Conservation (phyloP, 2,888 invertebrate species). For the Tenthredo scrophulariae region DNA sequence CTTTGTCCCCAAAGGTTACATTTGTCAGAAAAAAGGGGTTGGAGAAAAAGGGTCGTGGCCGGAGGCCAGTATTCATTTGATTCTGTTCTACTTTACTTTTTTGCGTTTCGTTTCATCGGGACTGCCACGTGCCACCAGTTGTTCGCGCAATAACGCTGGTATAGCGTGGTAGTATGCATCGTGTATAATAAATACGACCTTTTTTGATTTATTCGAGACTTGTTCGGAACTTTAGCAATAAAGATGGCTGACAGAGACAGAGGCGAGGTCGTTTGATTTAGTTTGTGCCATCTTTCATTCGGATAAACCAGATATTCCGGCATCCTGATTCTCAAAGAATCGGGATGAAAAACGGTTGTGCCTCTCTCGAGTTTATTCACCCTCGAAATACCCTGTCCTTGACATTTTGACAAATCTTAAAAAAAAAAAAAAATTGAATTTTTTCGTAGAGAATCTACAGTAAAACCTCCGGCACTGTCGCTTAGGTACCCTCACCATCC, state of each 20-base stretch:
- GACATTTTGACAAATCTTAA: neutral
- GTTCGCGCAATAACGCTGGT: slow-evolving; percentile 14
- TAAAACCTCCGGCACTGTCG: no score
- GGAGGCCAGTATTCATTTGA: slow-evolving; percentile 45
- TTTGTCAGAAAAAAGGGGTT: slow-evolving; percentile 23
- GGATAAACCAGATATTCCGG: slow-evolving; percentile 3
- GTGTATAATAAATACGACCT: slow-evolving; percentile 40
- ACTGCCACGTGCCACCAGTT: slow-evolving; percentile 37
- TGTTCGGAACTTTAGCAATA: slow-evolving; percentile 38
- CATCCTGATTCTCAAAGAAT: slow-evolving; percentile 21
- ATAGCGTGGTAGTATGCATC: neutral
- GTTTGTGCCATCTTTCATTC: slow-evolving; percentile 30
- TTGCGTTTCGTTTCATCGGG: slow-evolving; percentile 6
- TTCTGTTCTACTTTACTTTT: slow-evolving; percentile 16
- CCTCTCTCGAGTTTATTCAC: neutral
- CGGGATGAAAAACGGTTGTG: neutral
- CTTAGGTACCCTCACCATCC: no score
- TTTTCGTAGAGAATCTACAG: neutral
- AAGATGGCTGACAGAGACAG: slow-evolving; percentile 41
- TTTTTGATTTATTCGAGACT: slow-evolving; percentile 44
- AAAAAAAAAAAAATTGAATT: neutral
- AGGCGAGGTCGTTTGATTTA: slow-evolving; percentile 37
- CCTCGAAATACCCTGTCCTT: neutral
- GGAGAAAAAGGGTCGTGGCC: slow-evolving; percentile 14
- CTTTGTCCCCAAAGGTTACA: slow-evolving; percentile 14